A percentile compares a stretch with the other conserved stretches of the same genome.
phyloP scores from a whole-genome alignment of 2,888 invertebrate species.

The Andrena marginata region DNA sequence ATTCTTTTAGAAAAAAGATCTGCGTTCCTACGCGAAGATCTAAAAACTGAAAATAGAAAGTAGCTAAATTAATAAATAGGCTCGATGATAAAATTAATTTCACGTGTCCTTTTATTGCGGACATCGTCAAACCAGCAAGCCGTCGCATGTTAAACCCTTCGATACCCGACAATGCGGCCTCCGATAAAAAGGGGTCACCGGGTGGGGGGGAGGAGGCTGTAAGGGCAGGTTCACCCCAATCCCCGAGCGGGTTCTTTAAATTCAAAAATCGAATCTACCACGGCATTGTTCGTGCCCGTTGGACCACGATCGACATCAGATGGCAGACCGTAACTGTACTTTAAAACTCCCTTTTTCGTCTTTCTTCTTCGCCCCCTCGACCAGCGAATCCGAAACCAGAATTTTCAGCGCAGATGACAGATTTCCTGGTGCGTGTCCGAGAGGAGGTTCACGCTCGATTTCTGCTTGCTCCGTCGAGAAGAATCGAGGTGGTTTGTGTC shows the following conservation, averaged over 20 bases:
- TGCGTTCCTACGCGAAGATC: too few relatives aligned
- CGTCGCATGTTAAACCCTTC: conserved; percentile 75
- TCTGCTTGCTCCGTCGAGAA: conserved; percentile 15
- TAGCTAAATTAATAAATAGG: too few relatives aligned
- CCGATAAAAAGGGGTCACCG: conserved; percentile 74
- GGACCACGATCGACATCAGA: conserved; percentile 77
- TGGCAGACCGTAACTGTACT: conserved; percentile 73
- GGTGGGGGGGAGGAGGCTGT: conserved; percentile 24
- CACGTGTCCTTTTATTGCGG: background rate
- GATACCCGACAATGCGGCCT: conserved; percentile 77
- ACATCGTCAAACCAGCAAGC: conserved; percentile 22
- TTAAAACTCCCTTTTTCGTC: conserved; percentile 63
- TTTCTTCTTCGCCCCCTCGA: conserved; percentile 17
- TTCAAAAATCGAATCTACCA: conserved; percentile 83
- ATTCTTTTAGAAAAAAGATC: too few relatives aligned
- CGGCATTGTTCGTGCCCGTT: conserved; percentile 79
- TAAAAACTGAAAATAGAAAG: too few relatives aligned
- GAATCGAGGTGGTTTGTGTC: too few relatives aligned
- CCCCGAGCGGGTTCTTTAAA: conserved; percentile 76
- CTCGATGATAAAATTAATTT: too few relatives aligned
- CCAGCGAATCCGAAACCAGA: conserved; percentile 54
- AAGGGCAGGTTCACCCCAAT: conserved; percentile 60
- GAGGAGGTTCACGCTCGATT: conserved; percentile 69
- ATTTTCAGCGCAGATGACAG: conserved; percentile 43
- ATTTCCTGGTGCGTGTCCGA: conserved; percentile 56